A percentile compares a stretch with the other conserved stretches of the same genome.
Conservation (phyloP, 2,113 vertebrate genomes). For the Chlorocebus sabaeus region DNA sequence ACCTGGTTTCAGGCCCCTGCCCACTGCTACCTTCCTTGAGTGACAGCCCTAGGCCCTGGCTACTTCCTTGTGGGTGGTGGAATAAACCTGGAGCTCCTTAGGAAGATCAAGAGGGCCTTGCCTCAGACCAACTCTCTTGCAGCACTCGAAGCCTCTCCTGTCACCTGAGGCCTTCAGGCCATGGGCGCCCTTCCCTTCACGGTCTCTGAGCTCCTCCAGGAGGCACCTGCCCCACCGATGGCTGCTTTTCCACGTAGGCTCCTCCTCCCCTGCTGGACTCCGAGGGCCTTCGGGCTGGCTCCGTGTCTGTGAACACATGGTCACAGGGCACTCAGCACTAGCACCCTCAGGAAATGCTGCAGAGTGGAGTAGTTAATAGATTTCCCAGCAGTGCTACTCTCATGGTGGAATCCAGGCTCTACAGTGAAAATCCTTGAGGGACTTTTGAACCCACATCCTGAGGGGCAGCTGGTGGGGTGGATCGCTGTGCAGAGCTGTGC, state of each 20-base stretch:
- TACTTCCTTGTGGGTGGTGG: background rate
- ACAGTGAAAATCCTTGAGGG: fast-evolving
- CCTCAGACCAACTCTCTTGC: fast-evolving
- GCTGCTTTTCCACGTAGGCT: fast-evolving
- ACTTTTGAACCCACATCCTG: fast-evolving
- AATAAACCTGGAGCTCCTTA: background rate
- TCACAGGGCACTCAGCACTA: fast-evolving
- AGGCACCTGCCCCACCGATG: fast-evolving
- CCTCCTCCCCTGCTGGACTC: background rate
- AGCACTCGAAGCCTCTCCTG: fast-evolving
- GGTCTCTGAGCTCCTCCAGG: background rate
- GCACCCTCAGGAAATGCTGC: background rate
- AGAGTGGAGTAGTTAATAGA: fast-evolving
- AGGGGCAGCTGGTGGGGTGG: fast-evolving
- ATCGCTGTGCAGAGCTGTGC: fast-evolving
- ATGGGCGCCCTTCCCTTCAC: background rate
- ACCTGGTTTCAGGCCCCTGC: fast-evolving
- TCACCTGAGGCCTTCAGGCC: background rate
- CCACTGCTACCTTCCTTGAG: background rate
- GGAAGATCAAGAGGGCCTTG: background rate
- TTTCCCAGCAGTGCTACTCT: background rate
- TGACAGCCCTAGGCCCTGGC: background rate
- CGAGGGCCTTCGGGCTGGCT: fast-evolving
- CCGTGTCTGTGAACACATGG: too few species aligned
- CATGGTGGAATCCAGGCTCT: background rate